Conservation (phyloP, 1,140 invertebrate species). For the Drepana arcuata region DNA sequence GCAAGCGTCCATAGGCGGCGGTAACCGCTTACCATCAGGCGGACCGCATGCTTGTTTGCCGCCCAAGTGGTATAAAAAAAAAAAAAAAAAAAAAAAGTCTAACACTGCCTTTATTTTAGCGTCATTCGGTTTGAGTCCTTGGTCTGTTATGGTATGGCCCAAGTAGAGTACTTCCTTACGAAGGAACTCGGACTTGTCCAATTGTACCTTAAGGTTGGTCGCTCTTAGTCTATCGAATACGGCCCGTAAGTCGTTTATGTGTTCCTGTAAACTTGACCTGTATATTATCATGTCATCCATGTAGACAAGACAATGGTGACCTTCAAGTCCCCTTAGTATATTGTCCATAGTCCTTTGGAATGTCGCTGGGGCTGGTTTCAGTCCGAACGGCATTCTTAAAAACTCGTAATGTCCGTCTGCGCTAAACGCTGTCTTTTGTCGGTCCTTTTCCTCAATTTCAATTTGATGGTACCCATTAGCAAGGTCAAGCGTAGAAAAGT, state of each 20-base stretch:
- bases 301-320: constrained; percentile 12
- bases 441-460: constrained; percentile 6
- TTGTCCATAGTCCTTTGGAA: constrained; percentile 6
- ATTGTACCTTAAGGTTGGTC: constrained; percentile 8
- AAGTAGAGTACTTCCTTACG: constrained; percentile 10
- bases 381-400: constrained; percentile 12
- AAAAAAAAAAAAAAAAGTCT: constrained; percentile 12
- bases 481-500: constrained; percentile 12
- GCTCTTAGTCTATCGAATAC: constrained; percentile 6
- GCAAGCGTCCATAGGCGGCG: too few species aligned
- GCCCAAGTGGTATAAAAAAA: too few species aligned
- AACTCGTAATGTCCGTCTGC: constrained; percentile 5
- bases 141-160: constrained; percentile 11
- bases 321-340: constrained; percentile 13
- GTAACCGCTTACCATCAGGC: too few species aligned
- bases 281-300: constrained; percentile 18
- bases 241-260: constrained; percentile 8
- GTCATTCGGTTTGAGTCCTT: constrained; percentile 13
- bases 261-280: constrained; percentile 11
- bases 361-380: constrained; percentile 16
- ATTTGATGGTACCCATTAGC: constrained; percentile 19
- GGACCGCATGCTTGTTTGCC: too few species aligned
- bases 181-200: constrained; percentile 11
- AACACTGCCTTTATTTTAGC: constrained; percentile 15
- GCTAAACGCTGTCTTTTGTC: constrained; percentile 11